A percentile compares a stretch with the other conserved stretches of the same genome.
phyloP scores from a whole-genome alignment of 2,888 invertebrate species.

The Hetaerina titia region DNA sequence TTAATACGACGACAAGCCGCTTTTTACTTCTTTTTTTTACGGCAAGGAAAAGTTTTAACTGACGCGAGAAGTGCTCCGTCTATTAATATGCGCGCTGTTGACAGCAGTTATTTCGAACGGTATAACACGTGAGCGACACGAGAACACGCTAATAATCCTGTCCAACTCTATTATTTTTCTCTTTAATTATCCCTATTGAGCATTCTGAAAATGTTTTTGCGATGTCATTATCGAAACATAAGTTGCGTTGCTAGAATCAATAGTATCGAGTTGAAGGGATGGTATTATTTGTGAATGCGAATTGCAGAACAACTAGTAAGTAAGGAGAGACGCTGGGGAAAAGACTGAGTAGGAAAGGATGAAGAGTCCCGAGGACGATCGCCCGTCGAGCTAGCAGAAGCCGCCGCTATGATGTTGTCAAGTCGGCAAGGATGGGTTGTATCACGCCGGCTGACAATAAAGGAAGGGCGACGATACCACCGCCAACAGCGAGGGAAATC shows the following conservation, averaged over 20 bases:
- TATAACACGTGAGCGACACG: not conserved
- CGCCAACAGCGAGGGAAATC: not conserved
- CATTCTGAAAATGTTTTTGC: conserved; percentile 16
- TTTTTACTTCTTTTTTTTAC: not conserved
- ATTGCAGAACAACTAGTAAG: not conserved
- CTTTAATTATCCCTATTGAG: not conserved
- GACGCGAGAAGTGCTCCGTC: not conserved
- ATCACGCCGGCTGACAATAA: conserved; percentile 51
- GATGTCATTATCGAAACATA: conserved; percentile 31
- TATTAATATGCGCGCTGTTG: conserved; percentile 37
- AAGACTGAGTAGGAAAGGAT: conserved; percentile 35
- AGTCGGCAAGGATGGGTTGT: conserved; percentile 61
- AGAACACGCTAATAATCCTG: not conserved
- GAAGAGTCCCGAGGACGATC: conserved; percentile 64
- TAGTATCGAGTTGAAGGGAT: not conserved
- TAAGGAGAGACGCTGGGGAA: not conserved
- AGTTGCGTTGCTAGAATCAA: not conserved
- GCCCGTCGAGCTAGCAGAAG: conserved; percentile 59
- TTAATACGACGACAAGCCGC: not conserved
- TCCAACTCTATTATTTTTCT: not conserved
- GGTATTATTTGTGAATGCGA: not conserved
- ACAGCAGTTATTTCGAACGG: not conserved
- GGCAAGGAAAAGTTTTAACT: not conserved
- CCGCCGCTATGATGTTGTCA: conserved; percentile 64
- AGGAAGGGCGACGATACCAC: conserved; percentile 55